Evolutionary conservation across 2,113 vertebrate genomes (phyloP).

Genomic region (Oncorhynchus mykiss): DNA sequence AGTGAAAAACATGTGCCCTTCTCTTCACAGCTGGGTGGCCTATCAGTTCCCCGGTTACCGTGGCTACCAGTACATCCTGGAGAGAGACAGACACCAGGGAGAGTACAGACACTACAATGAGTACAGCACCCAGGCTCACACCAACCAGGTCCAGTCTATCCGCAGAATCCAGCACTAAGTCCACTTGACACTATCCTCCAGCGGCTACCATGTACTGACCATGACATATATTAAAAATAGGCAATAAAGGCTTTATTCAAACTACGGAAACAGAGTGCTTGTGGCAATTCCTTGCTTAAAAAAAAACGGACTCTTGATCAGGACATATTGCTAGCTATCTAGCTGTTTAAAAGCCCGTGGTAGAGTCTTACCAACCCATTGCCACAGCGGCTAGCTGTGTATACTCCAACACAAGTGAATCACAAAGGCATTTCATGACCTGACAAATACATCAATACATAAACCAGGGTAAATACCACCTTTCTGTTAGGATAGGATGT

Average conservation of each 20-base stretch:
- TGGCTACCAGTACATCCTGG: slow-evolving; percentile 95
- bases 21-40: slow-evolving; percentile 85
- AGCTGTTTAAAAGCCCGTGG: neutral
- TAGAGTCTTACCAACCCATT: too few relatives aligned
- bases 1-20: slow-evolving; percentile 22
- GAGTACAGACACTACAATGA: slow-evolving; percentile 93
- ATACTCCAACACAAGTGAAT: neutral
- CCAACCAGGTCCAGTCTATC: slow-evolving; percentile 96
- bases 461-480: slow-evolving; percentile 9
- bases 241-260: slow-evolving; percentile 77
- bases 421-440: slow-evolving; percentile 2
- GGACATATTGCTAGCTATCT: too few relatives aligned
- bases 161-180: slow-evolving; percentile 92
- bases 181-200: slow-evolving; percentile 11
- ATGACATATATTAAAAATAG: slow-evolving; percentile 66
- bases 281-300: slow-evolving; percentile 44
- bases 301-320: neutral
- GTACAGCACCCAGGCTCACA: slow-evolving; percentile 93
- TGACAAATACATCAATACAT: neutral
- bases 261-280: slow-evolving; percentile 51
- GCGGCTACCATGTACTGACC: slow-evolving; percentile 49
- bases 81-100: slow-evolving; percentile 89
- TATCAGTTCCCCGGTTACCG: slow-evolving; percentile 97
- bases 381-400: too few relatives aligned
- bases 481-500: slow-evolving; percentile 58